These are phyloP conservation scores for Heterodera schachtii DNA, from an alignment of 1,140 invertebrate genomes.

Conservation along the genomic window DNA sequence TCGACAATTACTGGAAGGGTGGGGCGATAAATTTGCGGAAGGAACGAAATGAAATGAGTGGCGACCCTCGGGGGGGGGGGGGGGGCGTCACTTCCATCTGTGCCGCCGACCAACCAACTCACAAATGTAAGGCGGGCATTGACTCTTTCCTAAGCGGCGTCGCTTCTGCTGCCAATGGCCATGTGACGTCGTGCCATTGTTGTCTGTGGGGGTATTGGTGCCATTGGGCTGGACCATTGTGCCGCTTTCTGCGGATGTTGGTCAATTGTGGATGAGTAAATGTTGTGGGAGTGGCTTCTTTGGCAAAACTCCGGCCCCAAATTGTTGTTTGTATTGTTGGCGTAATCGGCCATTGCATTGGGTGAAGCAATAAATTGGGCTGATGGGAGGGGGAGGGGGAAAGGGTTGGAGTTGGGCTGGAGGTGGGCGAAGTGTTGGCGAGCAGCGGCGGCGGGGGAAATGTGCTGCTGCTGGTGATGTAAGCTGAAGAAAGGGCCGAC, in stretches of 20 bases:
- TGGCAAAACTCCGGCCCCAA: neutral
- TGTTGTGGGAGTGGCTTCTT: neutral
- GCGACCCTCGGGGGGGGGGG: too few species aligned
- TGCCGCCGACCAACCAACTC: neutral
- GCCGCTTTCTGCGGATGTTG: slow-evolving; percentile 8
- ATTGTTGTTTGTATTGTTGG: slow-evolving; percentile 8
- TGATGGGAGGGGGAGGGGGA: slow-evolving; percentile 5
- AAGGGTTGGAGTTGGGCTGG: neutral
- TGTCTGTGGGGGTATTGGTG: slow-evolving; percentile 74
- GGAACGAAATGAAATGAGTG: too few species aligned
- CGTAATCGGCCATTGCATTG: slow-evolving; percentile 3
- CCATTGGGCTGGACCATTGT: slow-evolving; percentile 3
- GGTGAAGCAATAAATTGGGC: neutral
- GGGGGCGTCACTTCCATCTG: too few species aligned
- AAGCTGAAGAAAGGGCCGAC: neutral
- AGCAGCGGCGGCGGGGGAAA: neutral
- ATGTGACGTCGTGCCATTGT: slow-evolving; percentile 95
- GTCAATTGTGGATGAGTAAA: neutral
- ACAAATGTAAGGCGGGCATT: slow-evolving; percentile 31
- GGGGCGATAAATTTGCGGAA: too few species aligned
- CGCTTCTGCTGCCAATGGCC: slow-evolving; percentile 82
- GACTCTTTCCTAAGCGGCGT: slow-evolving; percentile 23
- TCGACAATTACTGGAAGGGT: neutral
- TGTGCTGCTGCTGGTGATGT: neutral
- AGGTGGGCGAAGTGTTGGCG: neutral